Base-by-base conservation (phyloP, 2,797 vertebrate species). In the Aphelocoma californica region DNA sequence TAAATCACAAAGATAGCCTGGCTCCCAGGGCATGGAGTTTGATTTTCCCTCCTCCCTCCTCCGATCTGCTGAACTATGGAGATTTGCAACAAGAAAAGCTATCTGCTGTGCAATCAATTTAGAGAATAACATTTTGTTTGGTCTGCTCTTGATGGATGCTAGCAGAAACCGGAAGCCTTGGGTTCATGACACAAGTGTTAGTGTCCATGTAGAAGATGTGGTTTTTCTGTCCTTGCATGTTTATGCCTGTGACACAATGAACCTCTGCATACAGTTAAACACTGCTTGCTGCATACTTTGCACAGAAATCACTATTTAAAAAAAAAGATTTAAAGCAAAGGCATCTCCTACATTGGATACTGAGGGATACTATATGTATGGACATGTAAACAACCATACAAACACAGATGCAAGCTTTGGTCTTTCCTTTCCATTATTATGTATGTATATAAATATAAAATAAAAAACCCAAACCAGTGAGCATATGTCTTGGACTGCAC, bases 1-100 rank as follows among this genome's bases (percentile, higher is more conserved):
- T 79, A 82, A 93, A 94, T 88, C 86, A 61, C 67, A 80, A 69
- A 56, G 54, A 77, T 54, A 84, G n/a, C 20, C 78, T 94, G 66
- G 53, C 45, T 96, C 86, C n/a, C 38, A 38, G 71, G 73, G 38
- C 60, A 60, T 10, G 31, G 48, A 74, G 47, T 92, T 93, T 88
- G 74, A 88, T 94, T 96, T 91, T 84, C 32, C 54, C 83, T 70
- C 28, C 45, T 57, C 18, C 66, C 18, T 71, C 24, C 53, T 87
- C 70, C 17, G 2, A 32, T 70, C 70, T 91, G 62, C 70, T 95
- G 66, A 86, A n/a, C 79, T 81, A 44, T 28, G 45, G 54, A 77
- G 73, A 81, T 82, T 50, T 84, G 81, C 54, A 72, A 45, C 36
- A 91, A 58, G 61, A 78, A 92, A 78, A 90, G 17, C 51, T 84